Evolutionary conservation across 2,888 invertebrate genomes (phyloP).

Genomic region (Psylliodes chrysocephalus): DNA sequence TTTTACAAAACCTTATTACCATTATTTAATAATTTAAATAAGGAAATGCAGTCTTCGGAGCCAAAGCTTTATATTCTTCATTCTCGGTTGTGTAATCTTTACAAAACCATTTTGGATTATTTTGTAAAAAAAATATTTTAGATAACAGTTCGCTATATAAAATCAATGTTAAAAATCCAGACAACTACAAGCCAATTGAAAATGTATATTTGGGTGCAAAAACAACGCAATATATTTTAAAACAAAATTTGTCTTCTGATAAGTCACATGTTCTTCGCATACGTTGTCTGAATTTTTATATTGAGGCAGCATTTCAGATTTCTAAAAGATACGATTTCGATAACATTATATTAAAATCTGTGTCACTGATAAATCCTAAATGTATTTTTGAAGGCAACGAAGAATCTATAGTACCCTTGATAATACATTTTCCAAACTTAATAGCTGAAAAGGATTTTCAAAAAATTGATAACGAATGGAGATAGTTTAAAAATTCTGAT

Average conservation of each 20-base stretch:
- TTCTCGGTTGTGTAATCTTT: no score
- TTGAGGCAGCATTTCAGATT: background rate
- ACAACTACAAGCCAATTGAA: no score
- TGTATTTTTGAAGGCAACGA: background rate
- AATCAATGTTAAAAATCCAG: no score
- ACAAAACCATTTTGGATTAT: background rate
- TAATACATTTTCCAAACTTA: background rate
- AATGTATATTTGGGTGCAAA: no score
- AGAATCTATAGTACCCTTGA: background rate
- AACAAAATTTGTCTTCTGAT: background rate
- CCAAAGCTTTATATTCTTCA: no score
- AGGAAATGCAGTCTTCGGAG: no score
- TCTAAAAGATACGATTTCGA: background rate
- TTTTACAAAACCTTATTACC: no score
- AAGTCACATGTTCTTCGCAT: background rate
- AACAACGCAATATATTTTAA: no score
- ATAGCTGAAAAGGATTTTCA: background rate
- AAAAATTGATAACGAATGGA: background rate
- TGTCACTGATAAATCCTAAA: background rate
- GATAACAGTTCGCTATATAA: background rate
- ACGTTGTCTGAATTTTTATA: background rate
- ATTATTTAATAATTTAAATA: no score
- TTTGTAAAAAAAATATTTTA: background rate
- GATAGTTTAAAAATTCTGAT: no score
- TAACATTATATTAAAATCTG: background rate